Evolutionary conservation across 2,888 invertebrate genomes (phyloP).

Genomic region (Drosophila ustulata): DNA sequence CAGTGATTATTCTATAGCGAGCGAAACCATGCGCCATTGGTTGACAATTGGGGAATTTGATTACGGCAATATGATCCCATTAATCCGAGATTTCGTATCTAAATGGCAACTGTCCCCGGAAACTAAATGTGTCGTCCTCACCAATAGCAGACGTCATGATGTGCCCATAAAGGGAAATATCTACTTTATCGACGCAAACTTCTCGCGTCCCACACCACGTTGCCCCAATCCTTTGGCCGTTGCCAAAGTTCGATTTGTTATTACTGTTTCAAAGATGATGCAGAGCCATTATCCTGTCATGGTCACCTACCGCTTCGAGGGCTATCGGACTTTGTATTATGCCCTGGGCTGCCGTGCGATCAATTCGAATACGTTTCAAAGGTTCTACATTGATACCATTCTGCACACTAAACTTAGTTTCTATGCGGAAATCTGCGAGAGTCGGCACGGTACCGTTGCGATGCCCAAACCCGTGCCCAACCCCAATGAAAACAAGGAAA

Average conservation of each 20-base stretch:
- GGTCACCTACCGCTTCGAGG: constrained; percentile 82
- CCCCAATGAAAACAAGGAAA: constrained; percentile 16
- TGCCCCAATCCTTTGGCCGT: constrained; percentile 83
- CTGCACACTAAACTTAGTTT: constrained; percentile 75
- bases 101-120: constrained; percentile 76
- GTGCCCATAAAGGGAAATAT: constrained; percentile 62
- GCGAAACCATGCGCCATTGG: constrained; percentile 40
- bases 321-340: constrained; percentile 71
- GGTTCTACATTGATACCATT: constrained; percentile 76
- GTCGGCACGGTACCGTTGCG: constrained; percentile 63
- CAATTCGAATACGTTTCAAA: constrained; percentile 65
- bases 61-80: constrained; percentile 51
- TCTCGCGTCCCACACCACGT: constrained; percentile 78
- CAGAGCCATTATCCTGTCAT: constrained; percentile 74
- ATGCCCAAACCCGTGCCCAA: constrained; percentile 40
- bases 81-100: constrained; percentile 74
- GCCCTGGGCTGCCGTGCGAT: constrained; percentile 62
- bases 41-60: constrained; percentile 64
- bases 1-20: constrained; percentile 16
- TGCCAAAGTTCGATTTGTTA: constrained; percentile 81
- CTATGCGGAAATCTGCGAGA: constrained; percentile 71
- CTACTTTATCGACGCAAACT: constrained; percentile 78
- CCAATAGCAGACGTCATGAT: constrained; percentile 48
- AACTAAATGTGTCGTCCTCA: constrained; percentile 77
- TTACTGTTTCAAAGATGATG: constrained; percentile 69